phyloP scores from a whole-genome alignment of 2,797 vertebrate genomes.

The Neostethus bicornis region DNA sequence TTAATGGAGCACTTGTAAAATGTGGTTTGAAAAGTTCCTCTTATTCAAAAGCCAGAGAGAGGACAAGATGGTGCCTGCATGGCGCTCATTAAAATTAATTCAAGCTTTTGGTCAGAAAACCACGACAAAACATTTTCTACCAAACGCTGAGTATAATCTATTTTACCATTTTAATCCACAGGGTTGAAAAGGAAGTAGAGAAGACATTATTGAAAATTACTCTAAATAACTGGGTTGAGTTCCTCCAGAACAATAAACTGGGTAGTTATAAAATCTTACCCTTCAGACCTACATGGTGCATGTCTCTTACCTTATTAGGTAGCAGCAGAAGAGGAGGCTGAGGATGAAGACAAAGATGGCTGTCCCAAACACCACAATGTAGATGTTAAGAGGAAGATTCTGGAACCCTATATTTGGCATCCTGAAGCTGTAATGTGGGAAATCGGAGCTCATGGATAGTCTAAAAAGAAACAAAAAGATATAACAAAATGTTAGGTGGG shows the following conservation, averaged over 20 bases:
- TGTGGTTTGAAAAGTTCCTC: conserved; percentile 1
- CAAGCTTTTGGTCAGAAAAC: neutral
- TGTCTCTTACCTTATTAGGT: conserved; percentile 92
- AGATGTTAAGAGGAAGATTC: conserved; percentile 99
- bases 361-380: conserved; percentile 98
- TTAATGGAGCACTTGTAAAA: conserved; percentile 1
- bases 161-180: neutral
- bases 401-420: conserved; percentile 99
- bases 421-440: conserved; percentile 96
- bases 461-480: conserved; percentile 49
- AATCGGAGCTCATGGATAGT: conserved; percentile 97
- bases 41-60: neutral
- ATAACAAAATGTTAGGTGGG: too few species aligned
- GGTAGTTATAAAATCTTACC: too few species aligned
- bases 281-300: conserved; percentile 1
- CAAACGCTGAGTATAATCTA: neutral
- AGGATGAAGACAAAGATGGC: conserved; percentile 99
- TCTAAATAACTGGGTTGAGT: conserved; percentile 8
- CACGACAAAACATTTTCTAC: neutral
- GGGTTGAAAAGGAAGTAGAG: neutral
- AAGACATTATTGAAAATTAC: neutral
- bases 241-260: conserved; percentile 1
- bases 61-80: neutral
- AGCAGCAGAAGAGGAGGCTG: conserved; percentile 99
- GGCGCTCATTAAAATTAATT: neutral